phyloP scores from a whole-genome alignment of 2,797 vertebrate genomes.

The Pangasius mekongensis region DNA sequence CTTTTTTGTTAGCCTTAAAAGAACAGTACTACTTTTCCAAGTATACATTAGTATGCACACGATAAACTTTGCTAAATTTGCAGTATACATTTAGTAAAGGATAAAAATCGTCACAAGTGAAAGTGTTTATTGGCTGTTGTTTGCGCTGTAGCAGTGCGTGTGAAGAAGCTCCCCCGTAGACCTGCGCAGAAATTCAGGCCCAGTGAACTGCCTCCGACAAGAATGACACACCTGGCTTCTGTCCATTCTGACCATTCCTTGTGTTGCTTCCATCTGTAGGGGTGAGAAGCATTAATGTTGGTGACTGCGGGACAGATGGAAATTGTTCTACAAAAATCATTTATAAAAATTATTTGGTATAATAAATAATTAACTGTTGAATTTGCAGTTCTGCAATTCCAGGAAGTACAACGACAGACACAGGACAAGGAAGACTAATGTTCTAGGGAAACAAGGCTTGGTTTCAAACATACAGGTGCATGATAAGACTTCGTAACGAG shows the following conservation, averaged over 20 bases:
- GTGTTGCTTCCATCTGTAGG: conserved; percentile 66
- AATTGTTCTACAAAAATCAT: background rate
- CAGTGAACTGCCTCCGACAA: conserved; percentile 63
- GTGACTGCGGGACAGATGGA: background rate
- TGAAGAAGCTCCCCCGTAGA: conserved; percentile 68
- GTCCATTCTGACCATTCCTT: conserved; percentile 63
- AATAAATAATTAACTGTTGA: too few relatives aligned
- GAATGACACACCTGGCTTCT: conserved; percentile 62
- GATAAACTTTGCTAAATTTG: background rate
- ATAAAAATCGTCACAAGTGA: too few relatives aligned
- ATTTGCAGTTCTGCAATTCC: too few relatives aligned
- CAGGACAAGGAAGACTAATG: background rate
- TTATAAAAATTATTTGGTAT: background rate
- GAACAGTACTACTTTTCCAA: background rate
- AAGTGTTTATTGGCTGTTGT: conserved; percentile 19
- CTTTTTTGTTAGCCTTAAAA: background rate
- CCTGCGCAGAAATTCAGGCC: conserved; percentile 64
- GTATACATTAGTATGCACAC: background rate
- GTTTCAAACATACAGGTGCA: background rate
- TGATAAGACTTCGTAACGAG: background rate
- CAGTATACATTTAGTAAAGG: background rate
- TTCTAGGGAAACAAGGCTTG: background rate
- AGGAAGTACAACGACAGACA: background rate
- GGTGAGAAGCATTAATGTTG: conserved; percentile 26
- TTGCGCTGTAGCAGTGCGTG: conserved; percentile 62